A percentile compares a stretch with the other conserved stretches of the same genome.
Evolutionary conservation across 2,888 invertebrate species (phyloP).

Genomic region (Subacronicta megacephala): DNA sequence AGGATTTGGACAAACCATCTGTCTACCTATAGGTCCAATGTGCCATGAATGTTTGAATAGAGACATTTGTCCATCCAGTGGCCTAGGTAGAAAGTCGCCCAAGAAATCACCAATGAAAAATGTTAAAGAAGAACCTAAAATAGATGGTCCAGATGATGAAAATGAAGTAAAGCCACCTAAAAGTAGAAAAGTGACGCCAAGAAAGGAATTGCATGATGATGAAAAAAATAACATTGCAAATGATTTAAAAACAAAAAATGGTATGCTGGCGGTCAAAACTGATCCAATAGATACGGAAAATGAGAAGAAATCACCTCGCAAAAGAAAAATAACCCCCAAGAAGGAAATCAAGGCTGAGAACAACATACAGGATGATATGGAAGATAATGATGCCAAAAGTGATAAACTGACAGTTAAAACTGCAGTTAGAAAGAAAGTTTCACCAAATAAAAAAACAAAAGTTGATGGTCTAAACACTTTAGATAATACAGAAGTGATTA

Average conservation of each 20-base stretch:
- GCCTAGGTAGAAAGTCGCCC: conserved; percentile 76
- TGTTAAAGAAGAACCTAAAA: conserved; percentile 53
- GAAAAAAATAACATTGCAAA: conserved; percentile 20
- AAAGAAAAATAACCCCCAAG: conserved; percentile 52
- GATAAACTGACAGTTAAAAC: conserved; percentile 23
- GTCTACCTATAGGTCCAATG: conserved; percentile 94
- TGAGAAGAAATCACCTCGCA: conserved; percentile 41
- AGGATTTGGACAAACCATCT: conserved; percentile 99
- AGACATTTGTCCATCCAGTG: conserved; percentile 93
- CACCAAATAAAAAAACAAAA: conserved; percentile 38
- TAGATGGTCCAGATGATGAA: conserved; percentile 42
- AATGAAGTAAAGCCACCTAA: conserved; percentile 49
- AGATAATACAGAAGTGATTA: conserved; percentile 41
- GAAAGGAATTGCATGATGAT: conserved; percentile 54
- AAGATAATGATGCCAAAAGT: conserved; percentile 47
- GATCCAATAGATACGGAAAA: conserved; percentile 18
- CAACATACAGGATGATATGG: conserved; percentile 32
- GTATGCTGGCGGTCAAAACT: conserved; percentile 22
- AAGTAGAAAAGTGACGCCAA: conserved; percentile 58
- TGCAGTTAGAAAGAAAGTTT: conserved; percentile 31
- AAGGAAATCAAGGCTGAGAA: conserved; percentile 22
- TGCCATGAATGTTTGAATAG: conserved; percentile 95
- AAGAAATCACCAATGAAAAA: conserved; percentile 73
- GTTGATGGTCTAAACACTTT: conserved; percentile 1
- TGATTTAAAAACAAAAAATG: conserved; percentile 30